These are phyloP conservation scores for Otolemur garnettii DNA, from an alignment of 2,113 vertebrate genomes.

Conservation along the genomic window DNA sequence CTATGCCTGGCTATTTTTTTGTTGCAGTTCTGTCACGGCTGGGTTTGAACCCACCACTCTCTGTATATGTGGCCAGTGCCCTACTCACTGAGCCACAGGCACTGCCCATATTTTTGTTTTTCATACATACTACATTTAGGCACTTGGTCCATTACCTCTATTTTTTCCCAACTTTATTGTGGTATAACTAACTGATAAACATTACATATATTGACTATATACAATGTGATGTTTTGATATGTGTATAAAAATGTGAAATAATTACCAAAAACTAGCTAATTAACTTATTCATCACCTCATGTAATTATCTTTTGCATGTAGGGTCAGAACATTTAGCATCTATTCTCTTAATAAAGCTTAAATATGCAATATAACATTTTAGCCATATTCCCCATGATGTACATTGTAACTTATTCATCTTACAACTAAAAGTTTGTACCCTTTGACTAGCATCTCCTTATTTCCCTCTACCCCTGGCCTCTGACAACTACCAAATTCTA, in stretches of 20 bases:
- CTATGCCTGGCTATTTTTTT: no score
- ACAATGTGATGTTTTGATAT: not conserved
- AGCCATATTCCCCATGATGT: not conserved
- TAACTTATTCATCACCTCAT: not conserved
- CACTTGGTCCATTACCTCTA: not conserved
- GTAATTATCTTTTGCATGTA: not conserved
- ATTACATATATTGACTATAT: not conserved
- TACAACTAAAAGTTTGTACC: not conserved
- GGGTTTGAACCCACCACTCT: no score
- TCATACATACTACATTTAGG: not conserved
- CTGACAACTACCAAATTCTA: not conserved
- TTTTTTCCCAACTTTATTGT: not conserved
- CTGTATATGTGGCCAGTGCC: no score
- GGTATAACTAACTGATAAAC: not conserved
- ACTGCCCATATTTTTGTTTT: not conserved
- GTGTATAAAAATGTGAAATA: not conserved
- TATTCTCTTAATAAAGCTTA: not conserved
- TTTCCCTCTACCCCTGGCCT: not conserved
- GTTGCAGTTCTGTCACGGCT: no score
- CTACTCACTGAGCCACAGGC: no score
- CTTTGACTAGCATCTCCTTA: not conserved
- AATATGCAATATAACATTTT: not conserved
- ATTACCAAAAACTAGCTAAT: not conserved
- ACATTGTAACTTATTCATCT: not conserved
- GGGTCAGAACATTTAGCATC: not conserved